Evolutionary conservation across 2,888 invertebrate genomes (phyloP).

Genomic region (Tipula lateralis): DNA sequence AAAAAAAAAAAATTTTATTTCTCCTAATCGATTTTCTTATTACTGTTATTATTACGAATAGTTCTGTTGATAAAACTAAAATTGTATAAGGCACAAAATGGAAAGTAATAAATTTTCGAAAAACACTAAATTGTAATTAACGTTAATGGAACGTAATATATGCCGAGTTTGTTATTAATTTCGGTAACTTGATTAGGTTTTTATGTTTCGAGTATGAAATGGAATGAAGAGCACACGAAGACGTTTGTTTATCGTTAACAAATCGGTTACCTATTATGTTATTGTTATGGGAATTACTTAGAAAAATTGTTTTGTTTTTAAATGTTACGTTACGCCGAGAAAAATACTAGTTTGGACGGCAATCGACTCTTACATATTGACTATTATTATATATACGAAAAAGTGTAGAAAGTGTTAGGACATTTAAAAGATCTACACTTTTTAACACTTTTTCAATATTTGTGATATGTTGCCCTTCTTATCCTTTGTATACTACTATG

Average conservation of each 20-base stretch:
- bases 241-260: background rate
- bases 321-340: too few relatives aligned
- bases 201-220: background rate
- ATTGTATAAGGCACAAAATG: background rate
- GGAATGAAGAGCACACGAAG: too few relatives aligned
- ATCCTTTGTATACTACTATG: too few relatives aligned
- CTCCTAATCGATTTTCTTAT: conserved; percentile 19
- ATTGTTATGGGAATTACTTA: background rate
- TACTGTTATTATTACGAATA: conserved; percentile 1
- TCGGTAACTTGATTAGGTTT: background rate
- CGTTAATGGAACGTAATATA: background rate
- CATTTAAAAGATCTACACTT: too few relatives aligned
- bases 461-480: too few relatives aligned
- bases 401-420: too few relatives aligned
- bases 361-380: too few relatives aligned
- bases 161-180: background rate
- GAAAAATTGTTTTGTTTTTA: too few relatives aligned
- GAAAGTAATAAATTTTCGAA: background rate
- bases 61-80: background rate
- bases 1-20: background rate
- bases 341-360: too few relatives aligned
- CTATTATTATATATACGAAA: too few relatives aligned
- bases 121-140: background rate
- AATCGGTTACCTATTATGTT: background rate
- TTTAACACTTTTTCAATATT: too few relatives aligned